phyloP scores from a whole-genome alignment of 2,888 invertebrate genomes.

The Ceramica pisi region DNA sequence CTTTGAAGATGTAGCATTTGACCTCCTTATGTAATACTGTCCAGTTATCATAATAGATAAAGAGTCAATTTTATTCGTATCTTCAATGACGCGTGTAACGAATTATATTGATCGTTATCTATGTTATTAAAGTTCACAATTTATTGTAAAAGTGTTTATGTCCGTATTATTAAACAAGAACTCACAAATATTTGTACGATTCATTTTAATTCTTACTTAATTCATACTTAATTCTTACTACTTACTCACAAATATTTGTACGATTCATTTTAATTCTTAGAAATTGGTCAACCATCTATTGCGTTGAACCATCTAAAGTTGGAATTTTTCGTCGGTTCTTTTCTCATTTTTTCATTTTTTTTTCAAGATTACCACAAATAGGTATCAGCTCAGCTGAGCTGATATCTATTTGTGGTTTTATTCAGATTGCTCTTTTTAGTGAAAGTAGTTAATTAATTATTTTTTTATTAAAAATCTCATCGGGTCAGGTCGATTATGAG shows the following conservation, averaged over 20 bases:
- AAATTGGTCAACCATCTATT: neutral
- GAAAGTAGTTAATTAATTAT: too few species aligned
- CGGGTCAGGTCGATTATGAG: too few species aligned
- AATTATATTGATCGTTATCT: slow-evolving; percentile 24
- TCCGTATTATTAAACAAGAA: slow-evolving; percentile 8
- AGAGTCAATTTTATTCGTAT: neutral
- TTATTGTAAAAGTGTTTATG: neutral
- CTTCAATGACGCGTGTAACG: neutral
- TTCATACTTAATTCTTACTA: too few species aligned
- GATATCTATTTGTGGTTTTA: too few species aligned
- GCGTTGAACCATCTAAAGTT: too few species aligned
- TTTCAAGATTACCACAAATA: too few species aligned
- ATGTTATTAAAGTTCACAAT: slow-evolving; percentile 8
- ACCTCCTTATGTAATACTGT: slow-evolving; percentile 30
- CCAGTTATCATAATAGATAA: slow-evolving; percentile 18
- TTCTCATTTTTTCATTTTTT: too few species aligned
- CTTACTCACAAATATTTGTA: neutral
- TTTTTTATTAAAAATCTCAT: too few species aligned
- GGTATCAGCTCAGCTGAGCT: too few species aligned
- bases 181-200: slow-evolving; percentile 14
- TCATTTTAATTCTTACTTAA: too few species aligned
- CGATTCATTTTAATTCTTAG: neutral
- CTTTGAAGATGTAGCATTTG: slow-evolving; percentile 10
- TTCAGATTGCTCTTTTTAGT: too few species aligned
- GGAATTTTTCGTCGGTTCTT: too few species aligned